Conservation (phyloP, 2,888 invertebrate species). For the Tigriopus californicus region DNA sequence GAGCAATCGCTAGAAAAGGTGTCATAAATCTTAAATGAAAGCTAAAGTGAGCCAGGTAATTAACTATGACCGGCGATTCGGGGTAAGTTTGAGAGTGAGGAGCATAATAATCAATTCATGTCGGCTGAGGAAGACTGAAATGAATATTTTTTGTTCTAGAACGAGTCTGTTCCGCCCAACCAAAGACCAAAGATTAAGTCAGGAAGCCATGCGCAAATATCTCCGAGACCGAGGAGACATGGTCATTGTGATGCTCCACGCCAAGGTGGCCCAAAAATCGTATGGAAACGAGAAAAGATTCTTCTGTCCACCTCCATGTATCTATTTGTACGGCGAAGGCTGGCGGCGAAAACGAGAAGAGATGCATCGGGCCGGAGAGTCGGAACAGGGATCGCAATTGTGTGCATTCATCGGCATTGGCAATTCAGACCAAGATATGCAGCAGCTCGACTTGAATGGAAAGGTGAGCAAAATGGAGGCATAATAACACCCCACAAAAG, state of each 20-base stretch:
- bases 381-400: conserved; percentile 75
- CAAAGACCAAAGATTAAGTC: conserved; percentile 53
- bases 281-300: conserved; percentile 97
- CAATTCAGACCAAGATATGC: conserved; percentile 96
- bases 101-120: too few relatives aligned
- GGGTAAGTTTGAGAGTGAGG: too few relatives aligned
- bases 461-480: too few relatives aligned
- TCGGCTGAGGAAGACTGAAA: too few relatives aligned
- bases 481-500: neutral
- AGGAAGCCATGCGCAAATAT: conserved; percentile 92
- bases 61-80: too few relatives aligned
- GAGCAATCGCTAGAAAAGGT: too few relatives aligned
- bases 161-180: conserved; percentile 24
- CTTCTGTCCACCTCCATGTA: conserved; percentile 98
- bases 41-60: too few relatives aligned
- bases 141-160: too few relatives aligned
- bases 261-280: conserved; percentile 98
- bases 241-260: conserved; percentile 91
- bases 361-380: conserved; percentile 71
- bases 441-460: conserved; percentile 89
- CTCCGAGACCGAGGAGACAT: conserved; percentile 81
- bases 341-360: conserved; percentile 90
- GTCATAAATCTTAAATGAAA: too few relatives aligned
- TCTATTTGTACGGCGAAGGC: conserved; percentile 93
- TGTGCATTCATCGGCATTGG: conserved; percentile 98